phyloP scores from a whole-genome alignment of 2,797 vertebrate genomes.

The Tiaroga cobitis region DNA sequence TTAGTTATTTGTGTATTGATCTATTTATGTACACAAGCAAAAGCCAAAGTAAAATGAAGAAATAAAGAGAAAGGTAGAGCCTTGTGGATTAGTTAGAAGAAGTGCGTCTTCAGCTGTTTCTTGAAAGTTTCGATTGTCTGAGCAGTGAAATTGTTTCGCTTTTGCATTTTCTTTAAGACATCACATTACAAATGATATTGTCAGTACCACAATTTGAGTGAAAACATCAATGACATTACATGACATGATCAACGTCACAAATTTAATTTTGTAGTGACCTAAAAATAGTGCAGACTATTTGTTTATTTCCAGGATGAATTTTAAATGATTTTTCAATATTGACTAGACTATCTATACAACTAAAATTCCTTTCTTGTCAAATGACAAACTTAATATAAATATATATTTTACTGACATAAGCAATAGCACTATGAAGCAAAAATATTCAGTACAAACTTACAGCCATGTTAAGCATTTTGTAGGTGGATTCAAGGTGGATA shows the following conservation, averaged over 20 bases:
- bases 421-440: neutral
- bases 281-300: neutral
- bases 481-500: no score
- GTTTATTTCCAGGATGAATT: neutral
- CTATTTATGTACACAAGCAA: neutral
- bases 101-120: neutral
- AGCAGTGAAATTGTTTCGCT: neutral
- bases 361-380: neutral
- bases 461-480: neutral
- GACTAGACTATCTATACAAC: neutral
- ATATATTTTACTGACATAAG: neutral
- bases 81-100: neutral
- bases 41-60: neutral
- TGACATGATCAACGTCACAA: neutral
- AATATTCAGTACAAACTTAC: neutral
- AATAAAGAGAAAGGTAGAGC: neutral
- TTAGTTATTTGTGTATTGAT: neutral
- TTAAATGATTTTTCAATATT: neutral
- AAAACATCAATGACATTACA: neutral
- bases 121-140: neutral
- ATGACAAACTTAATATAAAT: neutral
- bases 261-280: neutral
- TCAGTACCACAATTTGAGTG: neutral
- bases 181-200: neutral
- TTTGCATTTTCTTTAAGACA: neutral